A percentile compares a stretch with the other conserved stretches of the same genome.
Evolutionary conservation across 2,888 invertebrate species (phyloP).

Genomic region (Dendrolimus houi): DNA sequence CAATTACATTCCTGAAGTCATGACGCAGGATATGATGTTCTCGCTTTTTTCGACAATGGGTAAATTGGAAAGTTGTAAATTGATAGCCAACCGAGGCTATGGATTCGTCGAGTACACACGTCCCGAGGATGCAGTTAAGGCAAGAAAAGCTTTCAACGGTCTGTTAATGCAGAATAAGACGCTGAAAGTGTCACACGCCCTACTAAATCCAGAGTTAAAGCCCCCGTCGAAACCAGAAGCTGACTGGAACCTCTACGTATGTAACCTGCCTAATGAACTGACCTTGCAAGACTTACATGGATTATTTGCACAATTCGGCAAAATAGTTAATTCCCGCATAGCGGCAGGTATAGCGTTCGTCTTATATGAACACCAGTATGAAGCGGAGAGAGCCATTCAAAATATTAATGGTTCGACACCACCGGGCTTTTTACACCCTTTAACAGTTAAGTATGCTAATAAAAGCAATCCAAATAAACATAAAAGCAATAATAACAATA

Average conservation of each 20-base stretch:
- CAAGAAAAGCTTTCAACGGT: slow-evolving; percentile 71
- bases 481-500: slow-evolving; percentile 65
- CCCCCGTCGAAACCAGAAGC: slow-evolving; percentile 73
- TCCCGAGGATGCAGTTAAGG: slow-evolving; percentile 71
- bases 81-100: slow-evolving; percentile 75
- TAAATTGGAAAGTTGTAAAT: slow-evolving; percentile 76
- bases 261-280: slow-evolving; percentile 75
- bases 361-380: slow-evolving; percentile 69
- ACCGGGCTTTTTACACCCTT: slow-evolving; percentile 70
- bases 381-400: slow-evolving; percentile 70
- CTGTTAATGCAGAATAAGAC: slow-evolving; percentile 75
- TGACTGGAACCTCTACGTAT: slow-evolving; percentile 75
- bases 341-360: slow-evolving; percentile 75
- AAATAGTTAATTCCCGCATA: slow-evolving; percentile 75
- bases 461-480: slow-evolving; percentile 73
- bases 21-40: slow-evolving; percentile 77
- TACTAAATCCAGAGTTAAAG: slow-evolving; percentile 69
- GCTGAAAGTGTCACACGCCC: slow-evolving; percentile 70
- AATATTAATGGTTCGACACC: slow-evolving; percentile 67
- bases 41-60: slow-evolving; percentile 75
- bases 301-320: slow-evolving; percentile 73
- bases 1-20: slow-evolving; percentile 77
- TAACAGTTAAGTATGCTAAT: slow-evolving; percentile 77
- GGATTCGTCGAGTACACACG: slow-evolving; percentile 74
- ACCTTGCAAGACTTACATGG: slow-evolving; percentile 75